Conservation (phyloP, 2,888 invertebrate genomes). For the Agonum fuliginosum region DNA sequence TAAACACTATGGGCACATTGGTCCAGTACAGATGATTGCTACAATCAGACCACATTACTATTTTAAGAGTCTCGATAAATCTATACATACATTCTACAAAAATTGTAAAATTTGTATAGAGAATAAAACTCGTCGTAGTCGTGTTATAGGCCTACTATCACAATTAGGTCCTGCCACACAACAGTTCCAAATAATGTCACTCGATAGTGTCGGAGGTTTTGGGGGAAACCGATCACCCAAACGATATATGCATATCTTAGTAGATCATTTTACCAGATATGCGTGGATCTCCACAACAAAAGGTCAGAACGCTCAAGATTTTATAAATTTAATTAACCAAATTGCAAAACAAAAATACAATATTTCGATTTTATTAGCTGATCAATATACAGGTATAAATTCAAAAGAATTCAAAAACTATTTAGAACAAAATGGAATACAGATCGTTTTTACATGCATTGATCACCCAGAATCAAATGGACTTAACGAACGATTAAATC, state of each 20-base stretch:
- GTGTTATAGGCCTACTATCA: conserved; percentile 25
- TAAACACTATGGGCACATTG: not conserved
- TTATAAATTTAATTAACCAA: too few species aligned
- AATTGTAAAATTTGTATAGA: conserved; percentile 28
- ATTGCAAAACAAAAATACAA: too few species aligned
- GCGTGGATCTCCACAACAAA: too few species aligned
- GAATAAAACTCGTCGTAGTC: conserved; percentile 16
- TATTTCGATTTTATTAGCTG: too few species aligned
- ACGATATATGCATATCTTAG: conserved; percentile 19
- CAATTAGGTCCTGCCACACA: conserved; percentile 32
- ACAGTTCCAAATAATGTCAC: conserved; percentile 44
- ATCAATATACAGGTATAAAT: too few species aligned
- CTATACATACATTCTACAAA: conserved; percentile 11
- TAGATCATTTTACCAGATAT: conserved; percentile 1
- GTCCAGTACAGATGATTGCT: not conserved
- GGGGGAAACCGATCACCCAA: conserved; percentile 14
- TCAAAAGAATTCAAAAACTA: too few species aligned
- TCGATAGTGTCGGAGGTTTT: conserved; percentile 43
- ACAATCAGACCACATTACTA: not conserved
- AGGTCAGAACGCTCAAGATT: too few species aligned
- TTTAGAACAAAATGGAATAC: too few species aligned
- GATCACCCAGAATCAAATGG: too few species aligned
- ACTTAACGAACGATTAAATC: too few species aligned
- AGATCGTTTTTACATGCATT: too few species aligned
- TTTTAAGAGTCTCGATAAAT: conserved; percentile 28